Evolutionary conservation across 2,113 vertebrate genomes (phyloP), one percentile per base, ranked within the genome.

Genomic region (Dasyurus viverrinus): DNA sequence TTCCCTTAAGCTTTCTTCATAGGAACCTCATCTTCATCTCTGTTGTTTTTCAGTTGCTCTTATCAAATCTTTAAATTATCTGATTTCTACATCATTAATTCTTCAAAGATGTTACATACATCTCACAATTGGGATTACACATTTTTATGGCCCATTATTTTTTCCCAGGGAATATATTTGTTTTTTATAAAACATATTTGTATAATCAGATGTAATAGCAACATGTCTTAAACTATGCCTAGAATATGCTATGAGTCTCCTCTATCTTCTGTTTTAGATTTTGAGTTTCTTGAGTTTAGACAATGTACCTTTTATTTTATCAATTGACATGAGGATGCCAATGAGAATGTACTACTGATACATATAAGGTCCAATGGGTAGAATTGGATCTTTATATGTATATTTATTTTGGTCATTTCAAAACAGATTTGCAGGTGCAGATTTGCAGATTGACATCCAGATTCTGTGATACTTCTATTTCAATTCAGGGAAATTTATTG

Each of bases 401-500:
- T 84, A 19, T 42, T 84, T 84, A 6, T 84, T 42, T 84, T 84
- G 19, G n/a, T 8, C n/a, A 95, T 60, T 12, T 19, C 53, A 93
- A 53, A 93, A 52, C 55, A 57, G 2, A 89, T 0, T 92, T 47
- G 22, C 8, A 50, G 8, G 47, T 24, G 54, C n/a, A n/a, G n/a
- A n/a, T n/a, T n/a, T n/a, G n/a, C n/a, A n/a, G n/a, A n/a, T n/a
- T n/a, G n/a, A n/a, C n/a, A 42, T 9, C 68, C n/a, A 42, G 16
- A 94, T 36, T 47, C 19, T 91, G 53, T 24, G 94, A 97, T 91
- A 91, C 76, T 55, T 19, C 68, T 84, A 25, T 93, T 42, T 91
- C 23, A 89, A 12, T 48, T 53, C 14, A 54, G 50, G 12, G 3
- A 91, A 76, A 90, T 3, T 93, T 6, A 46, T 95, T 48, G 52